These are phyloP conservation scores for Epistrophella euchroma DNA, from an alignment of 2,888 invertebrate species.

Conservation along the genomic window DNA sequence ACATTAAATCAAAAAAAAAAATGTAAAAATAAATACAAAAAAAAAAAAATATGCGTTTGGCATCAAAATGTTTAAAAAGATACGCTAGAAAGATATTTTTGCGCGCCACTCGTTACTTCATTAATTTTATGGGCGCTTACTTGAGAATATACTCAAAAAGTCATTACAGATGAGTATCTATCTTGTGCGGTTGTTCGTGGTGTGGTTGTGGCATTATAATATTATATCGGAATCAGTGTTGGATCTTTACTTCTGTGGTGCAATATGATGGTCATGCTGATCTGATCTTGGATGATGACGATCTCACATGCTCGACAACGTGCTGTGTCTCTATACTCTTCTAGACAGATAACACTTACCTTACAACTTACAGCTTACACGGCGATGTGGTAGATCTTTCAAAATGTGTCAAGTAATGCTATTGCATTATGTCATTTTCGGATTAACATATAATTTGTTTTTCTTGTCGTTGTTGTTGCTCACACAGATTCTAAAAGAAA, in stretches of 20 bases:
- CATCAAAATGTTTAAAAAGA: constrained; percentile 51
- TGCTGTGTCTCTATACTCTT: not conserved
- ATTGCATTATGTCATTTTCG: constrained; percentile 69
- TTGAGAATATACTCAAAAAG: constrained; percentile 55
- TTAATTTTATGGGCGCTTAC: constrained; percentile 21
- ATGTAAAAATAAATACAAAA: constrained; percentile 30
- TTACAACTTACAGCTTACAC: constrained; percentile 1
- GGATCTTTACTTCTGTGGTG: constrained; percentile 43
- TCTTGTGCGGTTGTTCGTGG: not conserved
- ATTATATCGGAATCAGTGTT: constrained; percentile 36
- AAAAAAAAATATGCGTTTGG: constrained; percentile 54
- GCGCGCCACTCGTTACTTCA: constrained; percentile 54
- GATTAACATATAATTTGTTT: constrained; percentile 54
- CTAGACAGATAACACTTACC: constrained; percentile 16
- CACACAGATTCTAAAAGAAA: not conserved
- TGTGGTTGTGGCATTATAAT: not conserved
- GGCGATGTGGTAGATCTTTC: constrained; percentile 50
- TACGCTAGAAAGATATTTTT: constrained; percentile 42
- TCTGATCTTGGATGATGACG: not conserved
- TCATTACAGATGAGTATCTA: constrained; percentile 52
- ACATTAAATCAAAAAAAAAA: constrained; percentile 24
- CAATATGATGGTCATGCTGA: constrained; percentile 14
- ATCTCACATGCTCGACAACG: constrained; percentile 30
- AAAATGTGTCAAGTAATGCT: constrained; percentile 71
- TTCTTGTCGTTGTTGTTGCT: constrained; percentile 15